Conservation (phyloP, 1,140 invertebrate species). For the Coboldia fuscipes region DNA sequence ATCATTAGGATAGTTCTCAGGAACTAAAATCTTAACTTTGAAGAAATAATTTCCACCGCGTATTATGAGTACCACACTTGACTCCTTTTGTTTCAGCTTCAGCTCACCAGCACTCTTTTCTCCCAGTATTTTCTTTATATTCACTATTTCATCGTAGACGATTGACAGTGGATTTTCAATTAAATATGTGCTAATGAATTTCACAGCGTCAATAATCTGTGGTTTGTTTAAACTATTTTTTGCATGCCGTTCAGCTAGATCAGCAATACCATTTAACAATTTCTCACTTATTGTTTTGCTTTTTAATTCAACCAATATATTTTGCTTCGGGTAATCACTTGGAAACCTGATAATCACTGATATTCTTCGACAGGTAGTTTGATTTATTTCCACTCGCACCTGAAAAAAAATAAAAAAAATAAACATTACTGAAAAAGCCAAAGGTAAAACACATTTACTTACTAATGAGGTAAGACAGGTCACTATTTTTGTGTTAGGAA, state of each 20-base stretch:
- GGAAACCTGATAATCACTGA: slow-evolving; percentile 44
- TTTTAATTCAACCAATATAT: slow-evolving; percentile 46
- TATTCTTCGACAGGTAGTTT: slow-evolving; percentile 35
- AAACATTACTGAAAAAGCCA: background rate
- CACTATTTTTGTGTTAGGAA: slow-evolving; percentile 37
- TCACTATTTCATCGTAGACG: slow-evolving; percentile 48
- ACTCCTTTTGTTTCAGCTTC: slow-evolving; percentile 44
- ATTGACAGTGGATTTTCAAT: slow-evolving; percentile 49
- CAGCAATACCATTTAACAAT: slow-evolving; percentile 35
- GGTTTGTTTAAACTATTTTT: slow-evolving; percentile 35
- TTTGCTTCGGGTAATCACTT: slow-evolving; percentile 29
- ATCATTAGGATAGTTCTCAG: slow-evolving; percentile 38
- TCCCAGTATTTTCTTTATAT: slow-evolving; percentile 29
- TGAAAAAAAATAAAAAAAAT: background rate
- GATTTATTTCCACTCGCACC: slow-evolving; percentile 38
- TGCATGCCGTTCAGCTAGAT: slow-evolving; percentile 40
- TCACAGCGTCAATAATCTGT: slow-evolving; percentile 28
- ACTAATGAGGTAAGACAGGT: slow-evolving; percentile 40
- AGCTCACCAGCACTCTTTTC: slow-evolving; percentile 25
- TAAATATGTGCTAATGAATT: slow-evolving; percentile 42
- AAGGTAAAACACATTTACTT: too few species aligned
- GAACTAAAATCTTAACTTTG: slow-evolving; percentile 32
- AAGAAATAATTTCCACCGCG: slow-evolving; percentile 35
- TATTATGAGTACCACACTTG: slow-evolving; percentile 34
- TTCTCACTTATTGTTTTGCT: slow-evolving; percentile 44